Base-by-base conservation (phyloP, 30 jellyfish, hydroid and myxozoan species). In the Hydra vulgaris region DNA sequence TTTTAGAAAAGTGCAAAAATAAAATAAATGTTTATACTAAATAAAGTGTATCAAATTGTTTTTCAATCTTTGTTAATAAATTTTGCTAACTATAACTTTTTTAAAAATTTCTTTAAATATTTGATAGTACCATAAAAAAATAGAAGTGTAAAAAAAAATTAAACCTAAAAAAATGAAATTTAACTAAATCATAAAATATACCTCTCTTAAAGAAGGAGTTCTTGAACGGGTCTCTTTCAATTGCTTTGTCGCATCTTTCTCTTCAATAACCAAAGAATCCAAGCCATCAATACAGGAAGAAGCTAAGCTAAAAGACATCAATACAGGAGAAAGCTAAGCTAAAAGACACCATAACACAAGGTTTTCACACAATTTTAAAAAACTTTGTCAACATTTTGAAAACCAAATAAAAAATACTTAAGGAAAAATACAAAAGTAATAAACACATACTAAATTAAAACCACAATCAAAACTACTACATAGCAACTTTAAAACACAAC, bases 231-330 rank as follows among this genome's bases (percentile, higher is more conserved):
- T 20, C 5, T 78, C 85, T 27, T 15, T 54, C 53, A 21, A 20
- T 20, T 16, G 40, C 1, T 18, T 78, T 7, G 17, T 27, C n/a
- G 26, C 80, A 25, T 74, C 82, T 40, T 24, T 25, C 27, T 69
- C 27, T 69, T 69, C 76, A 69, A 5, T 69, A 21, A 3, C 15
- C 25, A 40, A 20, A 16, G 61, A 20, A 53, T 78, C 69, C 53
- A 78, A 78, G 19, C 54, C 40, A 26, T 78, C 85, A 0, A 78
- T 78, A 78, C 85, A 78, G 23, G 85, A 78, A 78, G 77, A 55
- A 18, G 85, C 80, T 53, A 78, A 54, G 27, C 85, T 78, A 25
- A n/a, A 76, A 76, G 26, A n/a, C n/a, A n/a, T n/a, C n/a, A n/a
- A n/a, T n/a, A n/a, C n/a, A 15, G 23, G 25, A 40, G 70, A 74